These are phyloP conservation scores for Melipona beecheii DNA, from an alignment of 2,888 invertebrate species.

Conservation along the genomic window DNA sequence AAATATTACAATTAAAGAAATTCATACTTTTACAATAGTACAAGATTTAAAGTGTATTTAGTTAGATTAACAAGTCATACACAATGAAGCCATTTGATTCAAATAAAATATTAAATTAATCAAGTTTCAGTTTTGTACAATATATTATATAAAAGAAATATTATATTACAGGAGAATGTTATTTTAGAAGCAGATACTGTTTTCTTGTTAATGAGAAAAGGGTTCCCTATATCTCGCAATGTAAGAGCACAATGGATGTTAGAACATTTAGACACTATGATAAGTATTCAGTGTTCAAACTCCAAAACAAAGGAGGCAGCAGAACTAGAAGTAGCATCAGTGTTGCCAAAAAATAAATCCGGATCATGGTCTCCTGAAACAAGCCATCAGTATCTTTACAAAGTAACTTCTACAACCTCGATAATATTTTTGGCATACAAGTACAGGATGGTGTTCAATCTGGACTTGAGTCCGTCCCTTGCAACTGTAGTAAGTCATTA, in stretches of 20 bases:
- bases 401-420: constrained; percentile 86
- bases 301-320: constrained; percentile 83
- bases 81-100: no score
- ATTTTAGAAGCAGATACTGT: constrained; percentile 87
- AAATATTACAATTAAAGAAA: not conserved
- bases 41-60: no score
- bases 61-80: no score
- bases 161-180: constrained; percentile 73
- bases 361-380: constrained; percentile 84
- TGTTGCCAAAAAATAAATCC: constrained; percentile 86
- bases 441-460: constrained; percentile 90
- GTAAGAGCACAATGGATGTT: constrained; percentile 91
- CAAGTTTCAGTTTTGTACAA: not conserved
- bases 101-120: no score
- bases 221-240: constrained; percentile 90
- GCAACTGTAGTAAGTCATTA: constrained; percentile 87
- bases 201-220: constrained; percentile 89
- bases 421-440: constrained; percentile 89
- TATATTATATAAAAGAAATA: not conserved
- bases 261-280: constrained; percentile 87
- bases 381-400: constrained; percentile 84
- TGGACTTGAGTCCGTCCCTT: constrained; percentile 92
- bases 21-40: no score
- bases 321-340: constrained; percentile 88
- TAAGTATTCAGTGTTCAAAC: constrained; percentile 84